A percentile compares a stretch with the other conserved stretches of the same genome.
Evolutionary conservation across 2,888 invertebrate genomes (phyloP).

Genomic region (Harpagoxenus sublaevis): DNA sequence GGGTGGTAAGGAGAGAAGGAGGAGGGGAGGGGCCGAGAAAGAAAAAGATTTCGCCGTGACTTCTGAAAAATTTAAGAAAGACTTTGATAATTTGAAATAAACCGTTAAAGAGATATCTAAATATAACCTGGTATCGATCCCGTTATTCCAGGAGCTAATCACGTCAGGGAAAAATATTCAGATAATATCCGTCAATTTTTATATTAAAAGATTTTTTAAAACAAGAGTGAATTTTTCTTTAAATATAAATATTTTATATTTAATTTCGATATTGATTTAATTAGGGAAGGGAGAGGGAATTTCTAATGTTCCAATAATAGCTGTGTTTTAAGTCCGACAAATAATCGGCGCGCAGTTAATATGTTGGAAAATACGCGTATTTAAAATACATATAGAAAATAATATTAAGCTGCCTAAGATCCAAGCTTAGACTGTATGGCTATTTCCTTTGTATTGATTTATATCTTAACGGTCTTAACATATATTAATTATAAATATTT

Average conservation of each 20-base stretch:
- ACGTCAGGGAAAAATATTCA: neutral
- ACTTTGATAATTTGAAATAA: conserved; percentile 55
- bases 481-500: neutral
- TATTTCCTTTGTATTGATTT: too few species aligned
- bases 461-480: too few species aligned
- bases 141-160: neutral
- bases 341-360: too few species aligned
- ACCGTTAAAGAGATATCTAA: conserved; percentile 9
- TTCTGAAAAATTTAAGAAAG: conserved; percentile 58
- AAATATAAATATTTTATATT: neutral
- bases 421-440: too few species aligned
- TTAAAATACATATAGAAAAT: too few species aligned
- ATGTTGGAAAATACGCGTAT: too few species aligned
- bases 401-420: too few species aligned
- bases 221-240: neutral
- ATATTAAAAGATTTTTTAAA: neutral
- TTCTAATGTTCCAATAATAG: too few species aligned
- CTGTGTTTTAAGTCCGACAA: too few species aligned
- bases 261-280: too few species aligned
- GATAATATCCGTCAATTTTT: neutral
- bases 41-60: neutral
- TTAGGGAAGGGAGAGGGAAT: too few species aligned
- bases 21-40: conserved; percentile 8
- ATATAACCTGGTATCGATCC: neutral
- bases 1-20: conserved; percentile 41